Base-by-base conservation (phyloP, 2,888 invertebrate species). In the Agrenia bidenticulata region DNA sequence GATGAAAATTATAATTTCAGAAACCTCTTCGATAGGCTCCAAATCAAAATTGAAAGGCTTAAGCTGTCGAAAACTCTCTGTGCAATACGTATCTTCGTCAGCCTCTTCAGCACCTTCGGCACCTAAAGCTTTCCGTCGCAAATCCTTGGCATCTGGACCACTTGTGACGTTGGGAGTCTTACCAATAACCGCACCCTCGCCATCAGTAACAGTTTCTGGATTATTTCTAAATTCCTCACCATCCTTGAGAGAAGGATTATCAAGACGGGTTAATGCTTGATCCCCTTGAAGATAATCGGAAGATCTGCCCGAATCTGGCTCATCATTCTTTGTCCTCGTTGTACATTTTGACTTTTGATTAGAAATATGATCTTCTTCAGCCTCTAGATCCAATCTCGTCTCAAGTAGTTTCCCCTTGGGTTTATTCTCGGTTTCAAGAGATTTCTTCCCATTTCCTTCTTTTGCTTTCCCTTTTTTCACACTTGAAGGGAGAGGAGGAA, bases 41-140 rank as follows among this genome's bases (percentile, higher is more conserved):
- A 69, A 67, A 53, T 75, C 69, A 67, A 69, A 75, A 26, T 72
- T 65, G 64, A 75, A 75, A 26, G 75, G 75, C 49, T 72, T 67
- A 56, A 75, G 64, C 41, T 74, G 69, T 63, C 68, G 72, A 65
- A 75, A 75, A 64, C 73, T 73, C 26, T 72, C 72, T 27, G 75
- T 73, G 41, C 65, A 73, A n/a, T 70, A 68, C 21, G 66, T 64
- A 17, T 70, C 67, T 21, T 66, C 67, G 61, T 70, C 67, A 58
- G 59, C 50, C 42, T 60, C 64, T 56, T 41, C 57, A 54, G 21
- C 55, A 39, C 45, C 55, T 41, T 58, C 21, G 37, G 32, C 56
- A 32, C 32, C 11, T 11, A 11, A 32, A 32, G 32, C 32, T 32
- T 4, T 32, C 11, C 5, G 32, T 11, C 11, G 5, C 11, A 32